Evolutionary conservation across 2,113 vertebrate genomes (phyloP), one percentile per base, ranked within the genome.

Genomic region (Chrysochloris asiatica): DNA sequence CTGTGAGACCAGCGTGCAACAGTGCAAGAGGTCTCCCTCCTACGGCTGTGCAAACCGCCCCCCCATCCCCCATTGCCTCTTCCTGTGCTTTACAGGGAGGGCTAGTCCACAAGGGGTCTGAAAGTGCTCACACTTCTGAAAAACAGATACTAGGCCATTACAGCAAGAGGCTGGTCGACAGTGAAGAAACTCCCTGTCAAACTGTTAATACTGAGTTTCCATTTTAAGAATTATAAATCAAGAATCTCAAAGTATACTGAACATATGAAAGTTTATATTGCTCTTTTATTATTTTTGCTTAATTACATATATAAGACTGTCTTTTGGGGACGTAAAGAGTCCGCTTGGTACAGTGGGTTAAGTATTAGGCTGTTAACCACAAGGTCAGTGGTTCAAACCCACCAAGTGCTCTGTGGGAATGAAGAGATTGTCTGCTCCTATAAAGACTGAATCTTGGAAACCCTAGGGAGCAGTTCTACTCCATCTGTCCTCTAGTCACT

Each of bases 191-290:
- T 78, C 19, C 28, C 63, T 72, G n/a, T 56, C 65, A 43, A 76
- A 75, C 24, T 81, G n/a, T 59, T 52, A 30, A 65, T 0, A 63
- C 2, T 28, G 50, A 90, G n/a, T 72, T 85, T 83, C 36, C 75
- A 77, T 56, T 84, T 81, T 88, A 77, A 77, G 69, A 77, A 81
- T 43, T 76, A 47, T 87, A 59, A 86, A 47, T 47, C 47, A 61
- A 89, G 67, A 93, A 50, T 89, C 47, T 89, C n/a, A 78, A 80
- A 87, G 38, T 73, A 61, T 1, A 61, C 10, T 45, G 38, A 3
- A 86, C 54, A 72, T 50, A 56, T 0, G 79, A 54, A 45, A 82
- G 1, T 12, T 61, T 38, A 47, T 75, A 61, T 43, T 75, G 26
- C 28, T 75, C 36, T 90, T 69, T 67, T 82, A 78, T 7, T 85